Evolutionary conservation across 1,140 invertebrate genomes (phyloP).

Genomic region (Oedothorax gibbosus): DNA sequence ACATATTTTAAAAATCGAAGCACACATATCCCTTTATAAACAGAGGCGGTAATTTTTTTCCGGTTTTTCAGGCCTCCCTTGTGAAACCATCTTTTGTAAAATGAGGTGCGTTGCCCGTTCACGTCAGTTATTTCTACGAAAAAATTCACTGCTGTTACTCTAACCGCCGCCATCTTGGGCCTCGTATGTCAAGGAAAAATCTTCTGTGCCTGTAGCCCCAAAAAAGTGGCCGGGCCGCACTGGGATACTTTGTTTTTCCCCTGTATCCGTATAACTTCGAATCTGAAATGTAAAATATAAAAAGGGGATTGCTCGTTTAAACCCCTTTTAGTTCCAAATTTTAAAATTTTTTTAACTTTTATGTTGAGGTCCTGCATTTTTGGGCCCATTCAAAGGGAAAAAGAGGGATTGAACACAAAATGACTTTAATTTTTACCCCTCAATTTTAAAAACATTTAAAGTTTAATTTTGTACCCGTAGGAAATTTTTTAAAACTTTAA

Average conservation of each 20-base stretch:
- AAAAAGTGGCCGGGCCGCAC: slow-evolving; percentile 64
- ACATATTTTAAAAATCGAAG: too few species aligned
- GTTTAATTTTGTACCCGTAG: too few species aligned
- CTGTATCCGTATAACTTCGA: slow-evolving; percentile 64
- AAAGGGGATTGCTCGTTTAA: too few species aligned
- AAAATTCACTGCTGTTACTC: slow-evolving; percentile 74
- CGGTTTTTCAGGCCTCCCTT: slow-evolving; percentile 74
- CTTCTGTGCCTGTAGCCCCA: slow-evolving; percentile 82
- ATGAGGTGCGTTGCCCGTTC: slow-evolving; percentile 90
- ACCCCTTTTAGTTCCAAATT: too few species aligned
- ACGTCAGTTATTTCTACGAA: slow-evolving; percentile 89
- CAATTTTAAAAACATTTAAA: too few species aligned
- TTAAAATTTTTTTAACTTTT: too few species aligned
- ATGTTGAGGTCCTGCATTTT: too few species aligned
- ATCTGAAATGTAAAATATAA: slow-evolving; percentile 46
- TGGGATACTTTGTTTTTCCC: slow-evolving; percentile 78
- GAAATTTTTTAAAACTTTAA: too few species aligned
- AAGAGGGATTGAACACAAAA: too few species aligned
- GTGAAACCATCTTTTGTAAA: slow-evolving; percentile 62
- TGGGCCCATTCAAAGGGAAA: too few species aligned
- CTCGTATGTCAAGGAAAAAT: slow-evolving; percentile 81
- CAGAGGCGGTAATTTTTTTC: slow-evolving; percentile 79
- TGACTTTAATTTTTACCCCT: too few species aligned
- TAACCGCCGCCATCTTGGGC: slow-evolving; percentile 82
- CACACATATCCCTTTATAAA: slow-evolving; percentile 73